These are phyloP conservation scores for Oreocharis arfaki DNA, from an alignment of 2,113 vertebrate genomes.

Conservation along the genomic window DNA sequence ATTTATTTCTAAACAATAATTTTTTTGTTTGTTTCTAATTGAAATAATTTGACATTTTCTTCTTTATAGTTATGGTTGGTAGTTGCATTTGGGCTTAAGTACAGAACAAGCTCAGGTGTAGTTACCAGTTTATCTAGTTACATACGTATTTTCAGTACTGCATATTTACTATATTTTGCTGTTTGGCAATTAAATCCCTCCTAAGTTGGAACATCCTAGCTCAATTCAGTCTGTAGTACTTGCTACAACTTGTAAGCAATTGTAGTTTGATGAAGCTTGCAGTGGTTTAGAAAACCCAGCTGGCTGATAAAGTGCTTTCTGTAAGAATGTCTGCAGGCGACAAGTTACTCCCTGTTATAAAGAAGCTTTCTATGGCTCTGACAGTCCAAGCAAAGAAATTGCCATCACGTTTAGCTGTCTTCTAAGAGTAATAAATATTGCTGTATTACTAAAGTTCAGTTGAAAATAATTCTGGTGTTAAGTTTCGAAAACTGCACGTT, in stretches of 20 bases:
- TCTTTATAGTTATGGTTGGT: background rate
- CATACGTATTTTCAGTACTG: background rate
- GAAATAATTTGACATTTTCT: background rate
- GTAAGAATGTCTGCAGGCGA: slow-evolving; percentile 67
- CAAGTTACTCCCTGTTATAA: slow-evolving; percentile 25
- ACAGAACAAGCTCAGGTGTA: background rate
- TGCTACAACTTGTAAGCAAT: slow-evolving; percentile 72
- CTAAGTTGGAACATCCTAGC: slow-evolving; percentile 58
- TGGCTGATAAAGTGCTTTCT: slow-evolving; percentile 69
- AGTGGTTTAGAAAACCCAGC: slow-evolving; percentile 65
- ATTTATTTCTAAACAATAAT: background rate
- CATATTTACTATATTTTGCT: slow-evolving; percentile 56
- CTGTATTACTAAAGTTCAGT: background rate
- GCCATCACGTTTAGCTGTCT: slow-evolving; percentile 64
- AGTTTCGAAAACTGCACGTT: background rate
- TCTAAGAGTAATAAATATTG: slow-evolving; percentile 60
- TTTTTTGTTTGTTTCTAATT: background rate
- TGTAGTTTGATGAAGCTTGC: slow-evolving; percentile 79
- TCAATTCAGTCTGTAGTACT: slow-evolving; percentile 49
- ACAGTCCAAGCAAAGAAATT: slow-evolving; percentile 66
- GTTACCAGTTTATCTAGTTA: background rate
- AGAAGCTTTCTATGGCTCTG: background rate
- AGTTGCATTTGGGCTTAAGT: background rate
- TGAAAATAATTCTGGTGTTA: background rate
- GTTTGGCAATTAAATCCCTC: slow-evolving; percentile 62